A percentile compares a stretch with the other conserved stretches of the same genome.
phyloP scores from a whole-genome alignment of 2,888 invertebrate genomes.

The Dione juno region DNA sequence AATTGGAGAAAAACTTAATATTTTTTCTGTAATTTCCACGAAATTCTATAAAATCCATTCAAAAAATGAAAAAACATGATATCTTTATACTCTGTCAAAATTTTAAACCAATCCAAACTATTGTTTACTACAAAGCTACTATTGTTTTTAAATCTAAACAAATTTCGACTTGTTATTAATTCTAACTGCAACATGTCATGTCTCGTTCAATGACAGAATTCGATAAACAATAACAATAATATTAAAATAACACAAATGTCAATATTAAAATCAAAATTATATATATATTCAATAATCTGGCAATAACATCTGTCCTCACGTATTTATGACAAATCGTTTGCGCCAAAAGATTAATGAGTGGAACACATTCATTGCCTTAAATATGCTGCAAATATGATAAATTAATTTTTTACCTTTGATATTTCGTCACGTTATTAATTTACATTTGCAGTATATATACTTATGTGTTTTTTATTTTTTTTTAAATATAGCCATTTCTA shows the following conservation, averaged over 20 bases:
- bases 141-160: too few relatives aligned
- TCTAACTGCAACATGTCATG: too few relatives aligned
- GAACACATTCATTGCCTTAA: conserved; percentile 11
- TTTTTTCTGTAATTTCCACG: too few relatives aligned
- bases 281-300: conserved; percentile 11
- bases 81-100: too few relatives aligned
- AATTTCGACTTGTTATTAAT: too few relatives aligned
- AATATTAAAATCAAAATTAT: conserved; percentile 5
- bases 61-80: too few relatives aligned
- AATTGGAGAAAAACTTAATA: too few relatives aligned
- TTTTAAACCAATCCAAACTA: too few relatives aligned
- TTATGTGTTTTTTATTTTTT: not conserved
- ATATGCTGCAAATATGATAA: conserved; percentile 22
- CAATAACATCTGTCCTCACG: conserved; percentile 25
- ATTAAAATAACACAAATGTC: conserved; percentile 1
- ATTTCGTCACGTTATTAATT: not conserved
- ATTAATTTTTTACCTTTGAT: conserved; percentile 1
- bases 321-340: conserved; percentile 23
- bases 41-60: too few relatives aligned
- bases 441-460: not conserved
- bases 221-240: not conserved
- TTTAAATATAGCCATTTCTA: too few relatives aligned
- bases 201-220: too few relatives aligned
- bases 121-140: too few relatives aligned
- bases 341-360: conserved; percentile 18